Percentiles rank a stretch among this genome's conserved stretches.
phyloP scores from a whole-genome alignment of 2,797 vertebrate genomes.

The Leptatherina wallacei region DNA sequence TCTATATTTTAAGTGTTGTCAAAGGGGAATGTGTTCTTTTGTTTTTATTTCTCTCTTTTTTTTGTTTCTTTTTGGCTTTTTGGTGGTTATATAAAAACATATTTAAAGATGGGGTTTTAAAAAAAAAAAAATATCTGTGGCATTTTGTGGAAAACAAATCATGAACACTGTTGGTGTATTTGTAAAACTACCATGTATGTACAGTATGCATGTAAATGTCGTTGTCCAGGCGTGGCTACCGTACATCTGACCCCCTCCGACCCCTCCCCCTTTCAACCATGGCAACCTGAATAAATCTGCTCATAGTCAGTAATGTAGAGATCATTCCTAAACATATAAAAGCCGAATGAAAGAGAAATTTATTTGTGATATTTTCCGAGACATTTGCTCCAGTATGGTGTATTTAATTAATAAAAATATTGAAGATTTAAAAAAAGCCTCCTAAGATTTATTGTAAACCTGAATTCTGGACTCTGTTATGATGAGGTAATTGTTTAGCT shows the following conservation, averaged over 20 bases:
- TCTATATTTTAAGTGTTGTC: constrained; percentile 99
- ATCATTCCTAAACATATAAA: constrained; percentile 94
- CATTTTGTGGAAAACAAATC: constrained; percentile 95
- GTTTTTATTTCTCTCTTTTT: constrained; percentile 77
- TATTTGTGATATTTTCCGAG: constrained; percentile 99
- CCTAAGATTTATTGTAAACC: constrained; percentile 52
- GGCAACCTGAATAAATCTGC: constrained; percentile 84
- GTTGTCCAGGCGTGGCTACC: constrained; percentile 95
- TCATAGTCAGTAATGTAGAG: constrained; percentile 94
- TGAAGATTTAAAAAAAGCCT: constrained; percentile 85
- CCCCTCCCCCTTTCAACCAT: constrained; percentile 62
- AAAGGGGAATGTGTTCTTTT: constrained; percentile 91
- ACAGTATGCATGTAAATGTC: constrained; percentile 98
- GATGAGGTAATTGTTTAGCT: constrained; percentile 13
- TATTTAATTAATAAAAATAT: constrained; percentile 99
- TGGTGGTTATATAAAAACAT: constrained; percentile 68
- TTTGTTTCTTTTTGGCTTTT: constrained; percentile 62
- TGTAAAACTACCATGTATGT: constrained; percentile 99
- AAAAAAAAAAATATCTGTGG: constrained; percentile 88
- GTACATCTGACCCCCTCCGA: constrained; percentile 75
- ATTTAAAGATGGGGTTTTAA: constrained; percentile 63
- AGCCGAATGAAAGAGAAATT: constrained; percentile 99
- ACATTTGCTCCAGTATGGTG: constrained; percentile 99
- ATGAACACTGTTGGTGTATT: constrained; percentile 98
- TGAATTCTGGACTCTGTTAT: not conserved